A percentile compares a stretch with the other conserved stretches of the same genome.
These are phyloP conservation scores for Acanthosoma haemorrhoidale DNA, from an alignment of 2,888 invertebrate species.

Conservation along the genomic window DNA sequence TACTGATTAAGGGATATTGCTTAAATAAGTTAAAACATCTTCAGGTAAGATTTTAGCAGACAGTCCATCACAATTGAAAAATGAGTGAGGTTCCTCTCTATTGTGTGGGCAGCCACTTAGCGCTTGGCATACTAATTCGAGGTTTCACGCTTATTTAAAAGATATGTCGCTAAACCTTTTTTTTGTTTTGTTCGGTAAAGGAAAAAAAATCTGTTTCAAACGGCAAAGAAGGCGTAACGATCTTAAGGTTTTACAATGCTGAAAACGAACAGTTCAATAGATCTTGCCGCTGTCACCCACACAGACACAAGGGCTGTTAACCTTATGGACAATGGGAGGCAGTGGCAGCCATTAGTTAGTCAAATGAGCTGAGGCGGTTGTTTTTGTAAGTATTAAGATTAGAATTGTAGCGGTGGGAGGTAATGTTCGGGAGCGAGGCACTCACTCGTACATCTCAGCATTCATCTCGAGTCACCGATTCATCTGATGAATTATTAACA, in stretches of 20 bases:
- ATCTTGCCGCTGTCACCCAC: neutral
- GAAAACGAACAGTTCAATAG: neutral
- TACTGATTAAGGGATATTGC: no score
- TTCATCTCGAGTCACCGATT: neutral
- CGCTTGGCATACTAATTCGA: no score
- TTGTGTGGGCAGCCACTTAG: no score
- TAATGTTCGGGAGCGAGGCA: neutral
- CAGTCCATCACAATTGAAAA: no score
- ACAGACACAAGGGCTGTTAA: neutral
- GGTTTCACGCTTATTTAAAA: no score
- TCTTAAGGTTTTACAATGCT: neutral
- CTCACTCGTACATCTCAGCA: neutral
- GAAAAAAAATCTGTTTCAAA: neutral
- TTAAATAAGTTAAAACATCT: no score
- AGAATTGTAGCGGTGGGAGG: neutral
- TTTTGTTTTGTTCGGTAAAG: no score
- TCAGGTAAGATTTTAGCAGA: no score
- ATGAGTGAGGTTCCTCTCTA: no score
- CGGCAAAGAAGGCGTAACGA: neutral
- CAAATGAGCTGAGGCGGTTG: neutral
- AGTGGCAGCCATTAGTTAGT: neutral
- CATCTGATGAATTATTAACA: neutral
- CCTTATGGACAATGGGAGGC: neutral
- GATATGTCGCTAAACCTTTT: no score
- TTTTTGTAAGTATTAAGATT: neutral